A percentile compares a stretch with the other conserved stretches of the same genome.
phyloP scores from a whole-genome alignment of 2,888 invertebrate genomes.

The Amphipyra tragopoginis region DNA sequence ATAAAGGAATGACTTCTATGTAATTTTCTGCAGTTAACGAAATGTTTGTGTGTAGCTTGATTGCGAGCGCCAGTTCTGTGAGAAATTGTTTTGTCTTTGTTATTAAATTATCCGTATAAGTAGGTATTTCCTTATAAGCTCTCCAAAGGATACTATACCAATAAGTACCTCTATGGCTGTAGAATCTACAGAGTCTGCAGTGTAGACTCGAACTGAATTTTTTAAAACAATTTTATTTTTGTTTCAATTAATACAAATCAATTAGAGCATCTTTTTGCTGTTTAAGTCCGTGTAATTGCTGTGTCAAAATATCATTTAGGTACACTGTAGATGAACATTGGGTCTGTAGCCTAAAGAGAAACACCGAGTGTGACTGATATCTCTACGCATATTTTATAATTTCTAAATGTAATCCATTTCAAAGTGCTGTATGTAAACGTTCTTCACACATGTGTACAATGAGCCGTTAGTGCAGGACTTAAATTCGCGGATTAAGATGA shows the following conservation, averaged over 20 bases:
- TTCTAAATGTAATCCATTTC: slow-evolving; percentile 7
- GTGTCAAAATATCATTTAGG: no score
- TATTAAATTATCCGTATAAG: not conserved
- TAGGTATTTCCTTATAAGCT: no score
- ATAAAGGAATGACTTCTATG: slow-evolving; percentile 46
- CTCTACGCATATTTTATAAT: not conserved
- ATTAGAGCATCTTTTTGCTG: no score
- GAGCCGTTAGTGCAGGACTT: slow-evolving; percentile 62
- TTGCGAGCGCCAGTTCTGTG: slow-evolving; percentile 1
- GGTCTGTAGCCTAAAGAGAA: no score
- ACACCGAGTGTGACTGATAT: not conserved
- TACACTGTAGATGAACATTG: no score
- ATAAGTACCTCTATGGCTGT: no score
- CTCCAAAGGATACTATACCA: no score
- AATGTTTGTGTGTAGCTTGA: slow-evolving; percentile 25
- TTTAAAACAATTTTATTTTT: no score
- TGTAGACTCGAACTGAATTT: no score
- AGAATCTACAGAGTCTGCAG: no score
- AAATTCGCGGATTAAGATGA: slow-evolving; percentile 83
- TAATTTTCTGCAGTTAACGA: slow-evolving; percentile 47
- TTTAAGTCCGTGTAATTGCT: no score
- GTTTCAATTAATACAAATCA: no score
- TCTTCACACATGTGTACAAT: slow-evolving; percentile 58
- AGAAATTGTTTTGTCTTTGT: not conserved
- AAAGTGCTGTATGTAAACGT: slow-evolving; percentile 44